Evolutionary conservation across 2,797 vertebrate species (phyloP).

Genomic region (Centroberyx gerrardi): DNA sequence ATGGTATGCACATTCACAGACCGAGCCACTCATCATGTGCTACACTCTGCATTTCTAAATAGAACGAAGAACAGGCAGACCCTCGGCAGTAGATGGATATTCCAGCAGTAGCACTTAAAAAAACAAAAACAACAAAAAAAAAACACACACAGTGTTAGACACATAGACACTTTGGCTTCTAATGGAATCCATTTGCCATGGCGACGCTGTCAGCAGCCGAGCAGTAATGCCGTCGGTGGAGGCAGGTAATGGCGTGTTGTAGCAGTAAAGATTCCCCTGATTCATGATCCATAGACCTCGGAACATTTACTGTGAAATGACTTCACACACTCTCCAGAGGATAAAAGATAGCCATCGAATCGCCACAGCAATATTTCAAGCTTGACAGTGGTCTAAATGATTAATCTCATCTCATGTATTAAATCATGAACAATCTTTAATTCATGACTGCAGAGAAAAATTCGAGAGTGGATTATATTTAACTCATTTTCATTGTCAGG

Average conservation of each 20-base stretch:
- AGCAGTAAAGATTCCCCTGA: conserved; percentile 26
- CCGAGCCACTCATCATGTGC: neutral
- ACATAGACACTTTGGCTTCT: conserved; percentile 21
- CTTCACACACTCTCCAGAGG: conserved; percentile 23
- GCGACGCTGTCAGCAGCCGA: conserved; percentile 11
- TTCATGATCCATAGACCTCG: conserved; percentile 12
- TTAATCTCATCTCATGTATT: conserved; percentile 68
- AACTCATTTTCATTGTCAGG: conserved; percentile 2
- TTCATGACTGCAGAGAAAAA: conserved; percentile 63
- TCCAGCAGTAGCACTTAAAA: conserved; percentile 11
- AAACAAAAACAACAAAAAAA: neutral
- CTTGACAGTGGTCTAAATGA: conserved; percentile 71
- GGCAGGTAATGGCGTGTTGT: conserved; percentile 18
- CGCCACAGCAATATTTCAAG: conserved; percentile 54
- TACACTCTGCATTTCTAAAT: neutral
- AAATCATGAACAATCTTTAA: conserved; percentile 73
- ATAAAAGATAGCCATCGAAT: conserved; percentile 34
- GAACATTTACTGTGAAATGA: conserved; percentile 32
- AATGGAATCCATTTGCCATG: conserved; percentile 26
- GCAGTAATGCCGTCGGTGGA: neutral
- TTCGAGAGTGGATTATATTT: conserved; percentile 39
- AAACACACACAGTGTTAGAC: conserved; percentile 1
- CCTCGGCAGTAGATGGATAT: neutral
- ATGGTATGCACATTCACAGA: conserved; percentile 14
- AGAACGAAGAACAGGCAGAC: neutral